Evolutionary conservation across 2,797 vertebrate genomes (phyloP), one percentile per base, ranked within the genome.

Genomic region (Danio choprae): DNA sequence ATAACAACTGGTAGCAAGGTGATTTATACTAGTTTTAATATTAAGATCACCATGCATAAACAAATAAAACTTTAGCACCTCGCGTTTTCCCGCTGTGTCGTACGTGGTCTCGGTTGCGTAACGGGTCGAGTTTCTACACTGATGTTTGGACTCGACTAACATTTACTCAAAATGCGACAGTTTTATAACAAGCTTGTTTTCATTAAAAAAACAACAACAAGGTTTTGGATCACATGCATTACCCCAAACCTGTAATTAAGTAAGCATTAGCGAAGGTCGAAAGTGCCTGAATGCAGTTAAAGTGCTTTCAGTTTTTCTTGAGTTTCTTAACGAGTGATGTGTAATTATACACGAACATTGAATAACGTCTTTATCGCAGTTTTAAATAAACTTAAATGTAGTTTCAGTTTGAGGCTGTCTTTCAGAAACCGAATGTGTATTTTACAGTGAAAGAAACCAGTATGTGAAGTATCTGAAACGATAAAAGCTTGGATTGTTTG

Each of bases 21-120:
- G 8, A 16, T 69, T 41, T 4, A 6, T 11, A 13, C 0, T 2
- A 43, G 13, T 16, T 15, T 74, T 20, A 11, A 16, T 5, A 29
- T 74, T 2, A 12, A 7, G 10, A 36, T 4, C 16, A 8, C 18
- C 20, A n/a, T 11, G 2, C 43, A 13, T 15, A 2, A 36, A 5
- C 0, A 11, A 13, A 15, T 7, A 46, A 48, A 40, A 40, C 51
- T 68, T 77, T 48, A 1, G 29, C 38, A 38, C n/a, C 43, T 16
- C 6, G 15, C 1, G 5, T 18, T 77, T 77, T 58, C 41, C 6
- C 5, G 44, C 5, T 20, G 4, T 10, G 9, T 67, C 16, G 20
- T 77, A 41, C 40, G 63, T 20, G 41, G 79, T 85, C n/a, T 55
- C 68, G n/a, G 38, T 71, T 85, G 82, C 75, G 67, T 85, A 85